Evolutionary conservation across 1,140 invertebrate species (phyloP).

Genomic region (Araneus ventricosus): DNA sequence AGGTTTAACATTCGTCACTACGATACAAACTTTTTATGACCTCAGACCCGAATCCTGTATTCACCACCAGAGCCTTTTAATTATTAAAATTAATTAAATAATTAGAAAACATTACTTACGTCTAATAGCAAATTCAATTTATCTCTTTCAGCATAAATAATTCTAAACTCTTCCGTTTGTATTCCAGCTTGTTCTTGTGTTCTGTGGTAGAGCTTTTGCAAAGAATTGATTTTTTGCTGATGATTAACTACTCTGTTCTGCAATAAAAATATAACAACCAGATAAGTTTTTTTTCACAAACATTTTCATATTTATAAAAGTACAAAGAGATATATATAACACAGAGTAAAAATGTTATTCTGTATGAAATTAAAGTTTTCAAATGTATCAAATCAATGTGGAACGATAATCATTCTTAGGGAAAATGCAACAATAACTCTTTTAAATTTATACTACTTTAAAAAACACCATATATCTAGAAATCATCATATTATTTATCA

Average conservation of each 20-base stretch:
- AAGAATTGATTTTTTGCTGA: conserved; percentile 36
- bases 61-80: too few relatives aligned
- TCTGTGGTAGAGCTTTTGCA: conserved; percentile 10
- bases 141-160: conserved; percentile 41
- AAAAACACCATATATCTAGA: too few relatives aligned
- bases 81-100: background rate
- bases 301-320: background rate
- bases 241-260: conserved; percentile 29
- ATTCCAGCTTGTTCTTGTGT: conserved; percentile 20
- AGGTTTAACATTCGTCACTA: too few relatives aligned
- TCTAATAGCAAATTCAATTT: conserved; percentile 41
- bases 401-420: too few relatives aligned
- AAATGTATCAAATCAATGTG: too few relatives aligned
- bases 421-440: too few relatives aligned
- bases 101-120: conserved; percentile 14
- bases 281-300: background rate
- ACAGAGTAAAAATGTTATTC: too few relatives aligned
- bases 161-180: conserved; percentile 37
- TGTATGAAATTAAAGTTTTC: too few relatives aligned
- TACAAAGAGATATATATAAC: background rate
- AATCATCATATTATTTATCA: too few relatives aligned
- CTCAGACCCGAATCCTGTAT: too few relatives aligned
- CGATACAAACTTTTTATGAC: too few relatives aligned
- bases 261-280: background rate
- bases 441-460: too few relatives aligned